Evolutionary conservation across 2,888 invertebrate genomes (phyloP).

Genomic region (Pseudococcus longispinus): DNA sequence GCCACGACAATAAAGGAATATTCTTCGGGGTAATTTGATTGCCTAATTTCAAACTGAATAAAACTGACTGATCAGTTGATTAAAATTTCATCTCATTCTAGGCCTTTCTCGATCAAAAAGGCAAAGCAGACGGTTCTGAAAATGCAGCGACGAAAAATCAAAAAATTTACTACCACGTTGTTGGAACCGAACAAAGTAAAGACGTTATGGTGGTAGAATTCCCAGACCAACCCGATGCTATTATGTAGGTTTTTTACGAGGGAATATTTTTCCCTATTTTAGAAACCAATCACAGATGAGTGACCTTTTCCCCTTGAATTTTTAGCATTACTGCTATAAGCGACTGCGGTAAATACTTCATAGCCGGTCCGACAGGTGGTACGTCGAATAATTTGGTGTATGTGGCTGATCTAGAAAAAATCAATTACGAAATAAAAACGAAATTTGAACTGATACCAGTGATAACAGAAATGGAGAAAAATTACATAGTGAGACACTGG

Average conservation of each 20-base stretch:
- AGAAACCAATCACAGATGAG: neutral
- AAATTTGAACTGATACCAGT: constrained; percentile 68
- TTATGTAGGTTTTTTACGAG: constrained; percentile 66
- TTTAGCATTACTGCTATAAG: neutral
- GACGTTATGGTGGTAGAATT: neutral
- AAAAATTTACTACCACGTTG: constrained; percentile 86
- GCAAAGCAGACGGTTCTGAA: neutral
- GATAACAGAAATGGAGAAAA: neutral
- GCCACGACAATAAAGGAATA: neutral
- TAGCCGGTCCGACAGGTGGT: neutral
- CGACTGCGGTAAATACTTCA: neutral
- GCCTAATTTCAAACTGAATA: neutral
- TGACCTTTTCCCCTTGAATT: neutral
- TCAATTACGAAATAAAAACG: constrained; percentile 69
- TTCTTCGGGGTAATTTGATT: neutral
- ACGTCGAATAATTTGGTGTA: constrained; percentile 80
- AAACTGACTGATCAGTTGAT: neutral
- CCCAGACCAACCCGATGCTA: neutral
- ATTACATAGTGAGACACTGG: neutral
- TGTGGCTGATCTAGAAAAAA: constrained; percentile 74
- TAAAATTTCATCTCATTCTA: neutral
- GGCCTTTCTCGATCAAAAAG: neutral
- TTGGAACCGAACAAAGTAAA: neutral
- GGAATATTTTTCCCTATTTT: neutral
- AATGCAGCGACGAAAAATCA: constrained; percentile 70